These are phyloP conservation scores for Drosophila subquinaria DNA, from an alignment of 2,888 invertebrate species.

Conservation along the genomic window DNA sequence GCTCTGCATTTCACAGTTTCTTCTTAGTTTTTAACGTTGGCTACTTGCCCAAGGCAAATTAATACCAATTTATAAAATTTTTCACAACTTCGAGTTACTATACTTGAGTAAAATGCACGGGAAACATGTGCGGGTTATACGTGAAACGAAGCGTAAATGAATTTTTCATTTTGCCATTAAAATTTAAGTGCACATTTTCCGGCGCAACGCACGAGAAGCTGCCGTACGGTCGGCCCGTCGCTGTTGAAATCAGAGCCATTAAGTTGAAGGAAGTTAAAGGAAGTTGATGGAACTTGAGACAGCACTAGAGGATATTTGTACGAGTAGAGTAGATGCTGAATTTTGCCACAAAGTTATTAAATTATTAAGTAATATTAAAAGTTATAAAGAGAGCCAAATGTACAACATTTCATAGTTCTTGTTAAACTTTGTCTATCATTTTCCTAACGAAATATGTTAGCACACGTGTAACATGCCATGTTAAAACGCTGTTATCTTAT, in stretches of 20 bases:
- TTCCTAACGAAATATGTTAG: neutral
- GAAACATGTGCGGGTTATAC: conserved; percentile 71
- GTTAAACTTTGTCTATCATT: conserved; percentile 12
- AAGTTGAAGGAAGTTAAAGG: conserved; percentile 66
- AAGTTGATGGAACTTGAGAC: conserved; percentile 40
- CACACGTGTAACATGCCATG: neutral
- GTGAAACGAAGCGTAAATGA: conserved; percentile 81
- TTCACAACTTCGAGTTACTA: conserved; percentile 16
- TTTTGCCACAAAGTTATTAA: conserved; percentile 36
- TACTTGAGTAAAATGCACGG: conserved; percentile 52
- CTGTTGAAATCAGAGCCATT: conserved; percentile 67
- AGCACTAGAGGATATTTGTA: conserved; percentile 37
- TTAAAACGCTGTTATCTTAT: conserved; percentile 1
- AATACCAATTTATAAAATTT: conserved; percentile 17
- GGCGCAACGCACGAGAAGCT: conserved; percentile 73
- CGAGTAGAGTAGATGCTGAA: conserved; percentile 18
- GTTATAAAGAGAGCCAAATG: neutral
- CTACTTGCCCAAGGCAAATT: conserved; percentile 12
- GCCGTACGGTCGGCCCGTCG: conserved; percentile 16
- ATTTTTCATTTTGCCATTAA: conserved; percentile 82
- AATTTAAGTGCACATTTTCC: conserved; percentile 82
- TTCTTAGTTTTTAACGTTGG: neutral
- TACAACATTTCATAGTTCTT: neutral
- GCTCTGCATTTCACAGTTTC: neutral
- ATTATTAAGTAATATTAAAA: conserved; percentile 40